Conservation (phyloP, 1,140 invertebrate species). For the Phymorhynchus buccinoides region DNA sequence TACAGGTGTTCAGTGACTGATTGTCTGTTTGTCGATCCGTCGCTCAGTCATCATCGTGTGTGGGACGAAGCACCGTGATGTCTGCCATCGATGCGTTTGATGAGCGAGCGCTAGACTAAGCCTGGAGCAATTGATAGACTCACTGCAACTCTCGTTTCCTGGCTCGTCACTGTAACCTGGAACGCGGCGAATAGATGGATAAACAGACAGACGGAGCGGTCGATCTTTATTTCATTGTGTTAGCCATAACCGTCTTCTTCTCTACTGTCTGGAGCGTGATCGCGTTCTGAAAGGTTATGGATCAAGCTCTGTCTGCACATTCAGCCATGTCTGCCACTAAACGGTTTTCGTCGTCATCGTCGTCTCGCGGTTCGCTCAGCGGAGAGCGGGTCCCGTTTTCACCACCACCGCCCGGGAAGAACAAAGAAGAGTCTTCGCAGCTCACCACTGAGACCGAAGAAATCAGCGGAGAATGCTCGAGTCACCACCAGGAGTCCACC, state of each 20-base stretch:
- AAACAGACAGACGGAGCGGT: too few relatives aligned
- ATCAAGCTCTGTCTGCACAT: not conserved
- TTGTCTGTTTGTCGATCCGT: too few relatives aligned
- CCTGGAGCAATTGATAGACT: too few relatives aligned
- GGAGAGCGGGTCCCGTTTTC: not conserved
- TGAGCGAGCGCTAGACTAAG: too few relatives aligned
- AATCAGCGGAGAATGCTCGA: not conserved
- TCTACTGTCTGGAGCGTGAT: not conserved
- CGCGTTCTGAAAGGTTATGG: not conserved
- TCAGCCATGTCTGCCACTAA: not conserved
- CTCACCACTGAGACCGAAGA: not conserved
- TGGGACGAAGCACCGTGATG: too few relatives aligned
- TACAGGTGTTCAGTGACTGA: too few relatives aligned
- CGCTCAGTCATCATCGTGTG: too few relatives aligned
- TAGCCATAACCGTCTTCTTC: not conserved
- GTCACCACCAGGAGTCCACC: not conserved
- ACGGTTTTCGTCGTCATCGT: not conserved
- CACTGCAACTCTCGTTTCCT: too few relatives aligned
- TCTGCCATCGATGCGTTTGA: too few relatives aligned
- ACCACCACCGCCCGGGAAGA: too few relatives aligned
- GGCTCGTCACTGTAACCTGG: not conserved
- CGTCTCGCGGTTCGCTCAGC: not conserved
- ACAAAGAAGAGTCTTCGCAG: not conserved
- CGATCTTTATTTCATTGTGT: not conserved
- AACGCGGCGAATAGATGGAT: not conserved